phyloP scores from a whole-genome alignment of 2,888 invertebrate genomes.

The Drosophila mulleri region DNA sequence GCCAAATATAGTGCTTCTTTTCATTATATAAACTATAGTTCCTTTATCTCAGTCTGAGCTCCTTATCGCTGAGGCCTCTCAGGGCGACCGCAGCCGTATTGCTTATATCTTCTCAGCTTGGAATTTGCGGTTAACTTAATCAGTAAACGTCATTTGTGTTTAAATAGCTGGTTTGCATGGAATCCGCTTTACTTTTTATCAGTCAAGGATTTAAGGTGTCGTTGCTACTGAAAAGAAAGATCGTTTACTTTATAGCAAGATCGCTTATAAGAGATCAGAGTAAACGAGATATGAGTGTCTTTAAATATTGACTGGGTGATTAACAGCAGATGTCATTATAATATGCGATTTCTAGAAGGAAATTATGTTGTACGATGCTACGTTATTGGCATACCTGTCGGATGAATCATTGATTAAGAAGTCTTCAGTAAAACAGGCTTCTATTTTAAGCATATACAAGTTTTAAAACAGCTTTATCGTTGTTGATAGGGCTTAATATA shows the following conservation, averaged over 20 bases:
- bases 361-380: no score
- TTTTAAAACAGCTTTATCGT: neutral
- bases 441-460: neutral
- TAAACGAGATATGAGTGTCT: neutral
- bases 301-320: neutral
- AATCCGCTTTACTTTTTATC: neutral
- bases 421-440: neutral
- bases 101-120: neutral
- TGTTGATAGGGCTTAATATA: neutral
- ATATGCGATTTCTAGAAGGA: neutral
- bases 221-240: neutral
- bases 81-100: neutral
- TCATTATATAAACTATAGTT: neutral
- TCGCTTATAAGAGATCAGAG: neutral
- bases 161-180: neutral
- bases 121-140: neutral
- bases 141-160: conserved; percentile 4
- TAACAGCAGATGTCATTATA: neutral
- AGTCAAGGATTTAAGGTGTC: conserved; percentile 3
- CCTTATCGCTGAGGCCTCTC: neutral
- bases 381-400: neutral
- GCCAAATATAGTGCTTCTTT: neutral
- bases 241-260: neutral
- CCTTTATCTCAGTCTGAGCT: neutral
- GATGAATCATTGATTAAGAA: no score